phyloP scores from a whole-genome alignment of 2,113 vertebrate species.

The Carassius gibelio region DNA sequence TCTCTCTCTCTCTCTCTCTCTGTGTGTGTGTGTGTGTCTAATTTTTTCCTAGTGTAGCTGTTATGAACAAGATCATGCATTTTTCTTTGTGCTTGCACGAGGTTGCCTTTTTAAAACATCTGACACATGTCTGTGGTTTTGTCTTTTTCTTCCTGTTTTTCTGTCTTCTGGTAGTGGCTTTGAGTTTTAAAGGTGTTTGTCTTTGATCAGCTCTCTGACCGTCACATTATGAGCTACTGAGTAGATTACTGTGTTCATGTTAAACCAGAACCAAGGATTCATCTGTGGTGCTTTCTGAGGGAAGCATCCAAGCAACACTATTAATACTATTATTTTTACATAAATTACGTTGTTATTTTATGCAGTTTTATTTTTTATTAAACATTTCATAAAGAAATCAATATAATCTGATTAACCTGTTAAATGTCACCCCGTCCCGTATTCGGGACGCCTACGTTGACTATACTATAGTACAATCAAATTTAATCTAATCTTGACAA shows the following conservation, averaged over 20 bases:
- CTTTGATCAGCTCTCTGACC: slow-evolving; percentile 65
- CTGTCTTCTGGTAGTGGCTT: slow-evolving; percentile 56
- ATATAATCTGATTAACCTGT: no score
- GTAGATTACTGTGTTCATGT: not conserved
- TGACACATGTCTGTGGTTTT: slow-evolving; percentile 24
- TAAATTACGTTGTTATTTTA: no score
- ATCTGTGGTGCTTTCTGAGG: not conserved
- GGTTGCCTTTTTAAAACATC: slow-evolving; percentile 52
- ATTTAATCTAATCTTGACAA: no score
- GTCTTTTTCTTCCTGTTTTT: slow-evolving; percentile 40
- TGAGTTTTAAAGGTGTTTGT: slow-evolving; percentile 53
- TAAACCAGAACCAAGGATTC: not conserved
- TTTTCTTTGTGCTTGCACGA: slow-evolving; percentile 14
- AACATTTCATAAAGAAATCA: not conserved
- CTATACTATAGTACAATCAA: no score
- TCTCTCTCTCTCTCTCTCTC: not conserved
- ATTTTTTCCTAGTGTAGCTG: slow-evolving; percentile 1
- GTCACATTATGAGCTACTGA: slow-evolving; percentile 46
- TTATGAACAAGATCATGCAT: not conserved
- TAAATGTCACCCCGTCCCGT: no score
- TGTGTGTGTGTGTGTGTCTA: not conserved
- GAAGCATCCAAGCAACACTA: not conserved
- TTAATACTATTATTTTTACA: no score
- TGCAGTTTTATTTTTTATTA: not conserved
- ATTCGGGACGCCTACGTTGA: no score